Conservation (phyloP, 2,888 invertebrate genomes). For the Cheilosia vulpina region DNA sequence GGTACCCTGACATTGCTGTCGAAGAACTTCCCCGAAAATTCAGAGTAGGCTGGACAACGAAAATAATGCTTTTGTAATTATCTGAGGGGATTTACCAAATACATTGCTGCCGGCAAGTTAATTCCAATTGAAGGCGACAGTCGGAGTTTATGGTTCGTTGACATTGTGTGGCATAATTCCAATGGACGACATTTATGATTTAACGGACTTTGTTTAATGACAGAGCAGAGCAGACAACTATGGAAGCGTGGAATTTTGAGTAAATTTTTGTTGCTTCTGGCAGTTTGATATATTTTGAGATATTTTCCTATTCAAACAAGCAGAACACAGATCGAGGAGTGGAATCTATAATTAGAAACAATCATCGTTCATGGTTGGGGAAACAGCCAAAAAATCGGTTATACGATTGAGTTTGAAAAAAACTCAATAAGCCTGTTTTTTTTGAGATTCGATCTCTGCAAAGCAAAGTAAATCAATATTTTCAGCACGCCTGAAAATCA, state of each 20-base stretch:
- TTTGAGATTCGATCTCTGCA: no score
- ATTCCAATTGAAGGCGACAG: background rate
- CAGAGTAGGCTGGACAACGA: background rate
- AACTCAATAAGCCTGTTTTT: no score
- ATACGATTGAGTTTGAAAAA: no score
- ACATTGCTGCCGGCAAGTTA: constrained; percentile 1
- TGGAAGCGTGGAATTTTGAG: background rate
- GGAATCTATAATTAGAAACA: background rate
- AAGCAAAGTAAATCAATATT: no score
- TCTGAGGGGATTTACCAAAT: background rate
- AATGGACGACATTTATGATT: background rate
- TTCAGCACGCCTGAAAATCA: no score
- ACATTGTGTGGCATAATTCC: background rate
- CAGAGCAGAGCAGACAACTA: background rate
- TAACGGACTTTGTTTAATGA: background rate
- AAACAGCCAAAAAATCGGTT: no score
- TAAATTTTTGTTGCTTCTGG: background rate
- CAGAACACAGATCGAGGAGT: background rate
- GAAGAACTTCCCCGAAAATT: background rate
- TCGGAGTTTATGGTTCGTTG: background rate
- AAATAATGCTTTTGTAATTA: background rate
- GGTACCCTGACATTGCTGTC: background rate
- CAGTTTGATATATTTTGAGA: background rate
- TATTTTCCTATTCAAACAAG: background rate
- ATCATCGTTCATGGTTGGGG: no score